phyloP scores from a whole-genome alignment of 2,797 vertebrate species.

The Buceros bicornis region DNA sequence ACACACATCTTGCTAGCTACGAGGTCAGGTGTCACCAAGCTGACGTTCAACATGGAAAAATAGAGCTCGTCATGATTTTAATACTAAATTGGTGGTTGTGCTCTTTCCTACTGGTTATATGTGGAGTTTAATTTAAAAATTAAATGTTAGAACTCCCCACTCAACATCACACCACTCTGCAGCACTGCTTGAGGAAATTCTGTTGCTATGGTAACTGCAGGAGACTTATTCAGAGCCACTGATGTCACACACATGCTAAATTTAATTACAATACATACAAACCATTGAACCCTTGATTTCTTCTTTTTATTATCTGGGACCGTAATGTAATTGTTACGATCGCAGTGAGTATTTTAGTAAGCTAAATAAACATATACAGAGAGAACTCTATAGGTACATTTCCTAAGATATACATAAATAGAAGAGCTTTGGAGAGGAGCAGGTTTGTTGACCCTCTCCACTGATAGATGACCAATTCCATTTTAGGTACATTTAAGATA shows the following conservation, averaged over 20 bases:
- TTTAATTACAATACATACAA: conserved; percentile 77
- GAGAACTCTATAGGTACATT: not conserved
- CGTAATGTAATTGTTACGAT: not conserved
- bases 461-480: not conserved
- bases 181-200: conserved; percentile 72
- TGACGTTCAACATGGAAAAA: not conserved
- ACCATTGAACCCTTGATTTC: conserved; percentile 24
- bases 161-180: conserved; percentile 71
- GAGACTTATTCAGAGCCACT: conserved; percentile 81
- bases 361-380: not conserved
- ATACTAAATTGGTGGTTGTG: not conserved
- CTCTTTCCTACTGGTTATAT: conserved; percentile 43
- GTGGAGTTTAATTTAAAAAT: conserved; percentile 71
- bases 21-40: not conserved
- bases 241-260: conserved; percentile 75
- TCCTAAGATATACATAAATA: not conserved
- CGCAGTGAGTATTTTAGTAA: conserved; percentile 10
- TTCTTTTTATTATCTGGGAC: conserved; percentile 1
- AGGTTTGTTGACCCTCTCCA: not conserved
- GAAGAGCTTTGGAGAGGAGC: not conserved
- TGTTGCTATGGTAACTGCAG: conserved; percentile 86
- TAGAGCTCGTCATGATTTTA: not conserved
- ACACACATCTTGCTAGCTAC: not conserved
- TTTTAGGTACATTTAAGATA: not conserved
- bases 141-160: conserved; percentile 71